Conservation (phyloP, 2,888 invertebrate genomes). For the Drosophila neoperkinsi region DNA sequence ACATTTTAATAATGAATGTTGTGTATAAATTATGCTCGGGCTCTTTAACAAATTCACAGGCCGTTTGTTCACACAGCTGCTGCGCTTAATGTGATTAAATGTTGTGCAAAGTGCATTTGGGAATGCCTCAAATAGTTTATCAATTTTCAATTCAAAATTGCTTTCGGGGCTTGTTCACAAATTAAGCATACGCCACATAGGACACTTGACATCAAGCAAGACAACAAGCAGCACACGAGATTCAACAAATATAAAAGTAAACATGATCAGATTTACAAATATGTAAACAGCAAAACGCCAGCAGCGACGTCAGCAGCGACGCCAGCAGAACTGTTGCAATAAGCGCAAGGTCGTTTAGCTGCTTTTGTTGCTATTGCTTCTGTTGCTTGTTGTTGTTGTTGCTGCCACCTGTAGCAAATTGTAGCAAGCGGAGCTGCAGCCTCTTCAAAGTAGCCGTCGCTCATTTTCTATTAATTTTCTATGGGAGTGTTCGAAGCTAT, state of each 20-base stretch:
- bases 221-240: conserved; percentile 11
- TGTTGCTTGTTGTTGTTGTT: conserved; percentile 18
- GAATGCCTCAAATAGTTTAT: conserved; percentile 29
- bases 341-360: conserved; percentile 76
- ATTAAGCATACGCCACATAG: conserved; percentile 52
- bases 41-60: conserved; percentile 57
- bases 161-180: conserved; percentile 39
- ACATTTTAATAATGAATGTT: conserved; percentile 75
- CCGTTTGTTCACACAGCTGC: conserved; percentile 53
- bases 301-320: conserved; percentile 33
- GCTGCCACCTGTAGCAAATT: conserved; percentile 70
- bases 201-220: conserved; percentile 23
- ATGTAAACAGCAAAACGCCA: conserved; percentile 41
- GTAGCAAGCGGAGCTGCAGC: conserved; percentile 65
- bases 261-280: conserved; percentile 37
- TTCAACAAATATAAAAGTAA: conserved; percentile 27
- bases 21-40: conserved; percentile 73
- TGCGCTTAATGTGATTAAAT: conserved; percentile 74
- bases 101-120: conserved; percentile 72
- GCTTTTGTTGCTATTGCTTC: conserved; percentile 30
- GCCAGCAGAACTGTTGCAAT: conserved; percentile 59
- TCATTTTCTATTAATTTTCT: conserved; percentile 54
- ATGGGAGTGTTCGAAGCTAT: conserved; percentile 63
- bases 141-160: conserved; percentile 6
- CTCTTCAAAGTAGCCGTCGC: conserved; percentile 56